Evolutionary conservation across 2,797 vertebrate species (phyloP).

Genomic region (Lacerta viridis): DNA sequence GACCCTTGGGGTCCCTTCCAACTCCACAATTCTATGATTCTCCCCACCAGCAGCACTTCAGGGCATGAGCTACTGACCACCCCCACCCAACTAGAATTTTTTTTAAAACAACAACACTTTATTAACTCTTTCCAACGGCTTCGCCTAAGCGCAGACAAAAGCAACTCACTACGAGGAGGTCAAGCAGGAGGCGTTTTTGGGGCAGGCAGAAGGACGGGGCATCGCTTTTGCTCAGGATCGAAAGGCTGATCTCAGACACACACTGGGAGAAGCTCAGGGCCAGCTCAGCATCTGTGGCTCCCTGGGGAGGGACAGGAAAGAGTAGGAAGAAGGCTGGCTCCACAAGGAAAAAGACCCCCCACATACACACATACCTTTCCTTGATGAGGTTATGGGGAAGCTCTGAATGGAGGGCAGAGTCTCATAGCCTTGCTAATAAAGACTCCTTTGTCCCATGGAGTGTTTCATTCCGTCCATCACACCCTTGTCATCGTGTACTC

Average conservation of each 20-base stretch:
- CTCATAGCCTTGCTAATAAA: not conserved
- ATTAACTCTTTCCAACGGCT: not conserved
- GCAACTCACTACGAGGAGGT: constrained; percentile 9
- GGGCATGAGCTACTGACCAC: not conserved
- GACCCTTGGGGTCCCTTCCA: too few relatives aligned
- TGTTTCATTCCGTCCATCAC: too few relatives aligned
- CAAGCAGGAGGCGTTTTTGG: not conserved
- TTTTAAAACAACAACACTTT: not conserved
- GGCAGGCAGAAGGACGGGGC: not conserved
- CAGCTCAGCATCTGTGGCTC: not conserved
- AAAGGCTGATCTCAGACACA: constrained; percentile 19
- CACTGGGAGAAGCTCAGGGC: constrained; percentile 12
- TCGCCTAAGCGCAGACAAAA: too few relatives aligned
- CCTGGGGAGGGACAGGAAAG: not conserved
- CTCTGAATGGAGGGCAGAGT: not conserved
- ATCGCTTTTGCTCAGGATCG: not conserved
- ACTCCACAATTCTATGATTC: too few relatives aligned
- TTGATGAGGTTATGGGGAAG: not conserved
- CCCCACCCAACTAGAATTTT: not conserved
- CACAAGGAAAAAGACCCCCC: too few relatives aligned
- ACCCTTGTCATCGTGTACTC: too few relatives aligned
- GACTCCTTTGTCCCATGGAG: not conserved
- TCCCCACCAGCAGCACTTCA: not conserved
- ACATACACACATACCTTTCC: too few relatives aligned
- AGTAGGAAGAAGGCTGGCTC: not conserved